These are phyloP conservation scores for Seladonia tumulorum DNA, from an alignment of 2,888 invertebrate genomes.

Conservation along the genomic window DNA sequence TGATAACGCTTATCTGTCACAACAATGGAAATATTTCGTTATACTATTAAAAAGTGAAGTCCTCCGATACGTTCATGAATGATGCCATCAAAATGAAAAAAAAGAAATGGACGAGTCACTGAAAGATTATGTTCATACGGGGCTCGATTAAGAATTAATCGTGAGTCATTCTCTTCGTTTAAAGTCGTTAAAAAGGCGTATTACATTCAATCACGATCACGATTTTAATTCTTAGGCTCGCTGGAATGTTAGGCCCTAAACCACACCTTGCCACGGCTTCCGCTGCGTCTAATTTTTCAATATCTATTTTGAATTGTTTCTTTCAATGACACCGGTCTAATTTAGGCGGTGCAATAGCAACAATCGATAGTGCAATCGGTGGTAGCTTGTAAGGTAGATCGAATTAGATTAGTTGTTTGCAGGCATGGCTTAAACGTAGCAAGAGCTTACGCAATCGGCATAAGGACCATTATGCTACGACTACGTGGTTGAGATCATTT, in stretches of 20 bases:
- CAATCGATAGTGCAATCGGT: conserved; percentile 44
- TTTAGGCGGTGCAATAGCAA: conserved; percentile 26
- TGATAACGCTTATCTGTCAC: conserved; percentile 13
- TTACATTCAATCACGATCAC: not conserved
- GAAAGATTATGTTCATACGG: not conserved
- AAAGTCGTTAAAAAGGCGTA: not conserved
- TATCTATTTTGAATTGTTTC: conserved; percentile 12
- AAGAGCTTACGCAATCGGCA: conserved; percentile 51
- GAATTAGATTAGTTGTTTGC: conserved; percentile 50
- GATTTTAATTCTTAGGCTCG: not conserved
- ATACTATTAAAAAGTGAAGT: not conserved
- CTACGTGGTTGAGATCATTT: conserved; percentile 36
- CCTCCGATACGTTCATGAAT: not conserved
- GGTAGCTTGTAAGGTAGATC: conserved; percentile 30
- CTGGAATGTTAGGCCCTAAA: not conserved
- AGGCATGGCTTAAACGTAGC: conserved; percentile 36
- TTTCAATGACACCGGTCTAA: conserved; percentile 30
- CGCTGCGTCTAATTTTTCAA: conserved; percentile 8
- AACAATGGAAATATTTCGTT: conserved; percentile 9
- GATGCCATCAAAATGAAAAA: not conserved
- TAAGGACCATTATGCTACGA: not conserved
- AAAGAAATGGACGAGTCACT: not conserved
- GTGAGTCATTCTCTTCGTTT: not conserved
- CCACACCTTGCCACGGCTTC: not conserved
- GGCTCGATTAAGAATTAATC: not conserved